A percentile compares a stretch with the other conserved stretches of the same genome.
These are phyloP conservation scores for Calyptomena viridis DNA, from an alignment of 2,113 vertebrate species.

Conservation along the genomic window DNA sequence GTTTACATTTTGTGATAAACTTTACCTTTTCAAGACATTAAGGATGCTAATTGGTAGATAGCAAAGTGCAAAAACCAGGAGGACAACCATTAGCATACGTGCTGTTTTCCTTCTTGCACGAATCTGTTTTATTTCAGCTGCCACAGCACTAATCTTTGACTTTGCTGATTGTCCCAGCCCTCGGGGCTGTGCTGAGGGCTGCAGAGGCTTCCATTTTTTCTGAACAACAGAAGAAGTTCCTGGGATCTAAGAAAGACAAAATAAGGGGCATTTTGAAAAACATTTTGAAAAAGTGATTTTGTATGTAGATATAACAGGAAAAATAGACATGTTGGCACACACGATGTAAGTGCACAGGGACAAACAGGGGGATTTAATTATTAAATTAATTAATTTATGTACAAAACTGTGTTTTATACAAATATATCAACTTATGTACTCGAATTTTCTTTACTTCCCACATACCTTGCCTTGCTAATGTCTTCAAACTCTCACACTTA, in stretches of 20 bases:
- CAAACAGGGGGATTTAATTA: background rate
- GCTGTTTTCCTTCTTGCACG: constrained; percentile 90
- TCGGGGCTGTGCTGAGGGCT: constrained; percentile 72
- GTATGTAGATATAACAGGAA: background rate
- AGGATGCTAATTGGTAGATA: constrained; percentile 97
- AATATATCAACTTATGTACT: background rate
- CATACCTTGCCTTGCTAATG: background rate
- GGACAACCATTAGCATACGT: constrained; percentile 95
- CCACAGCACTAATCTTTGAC: constrained; percentile 81
- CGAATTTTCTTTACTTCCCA: background rate
- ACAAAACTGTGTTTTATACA: background rate
- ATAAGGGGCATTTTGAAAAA: background rate
- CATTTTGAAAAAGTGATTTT: background rate
- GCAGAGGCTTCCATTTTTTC: constrained; percentile 88
- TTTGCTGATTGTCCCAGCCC: constrained; percentile 76
- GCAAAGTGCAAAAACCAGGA: constrained; percentile 93
- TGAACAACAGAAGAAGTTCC: constrained; percentile 89
- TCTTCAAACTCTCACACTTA: background rate
- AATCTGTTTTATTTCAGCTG: constrained; percentile 96
- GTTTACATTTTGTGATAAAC: background rate
- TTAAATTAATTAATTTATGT: background rate
- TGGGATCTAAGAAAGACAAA: constrained; percentile 82
- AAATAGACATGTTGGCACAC: background rate
- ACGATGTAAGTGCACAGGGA: background rate
- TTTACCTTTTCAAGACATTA: constrained; percentile 95